These are phyloP conservation scores for Sorex fumeus DNA, from an alignment of 2,113 vertebrate species.

Conservation along the genomic window DNA sequence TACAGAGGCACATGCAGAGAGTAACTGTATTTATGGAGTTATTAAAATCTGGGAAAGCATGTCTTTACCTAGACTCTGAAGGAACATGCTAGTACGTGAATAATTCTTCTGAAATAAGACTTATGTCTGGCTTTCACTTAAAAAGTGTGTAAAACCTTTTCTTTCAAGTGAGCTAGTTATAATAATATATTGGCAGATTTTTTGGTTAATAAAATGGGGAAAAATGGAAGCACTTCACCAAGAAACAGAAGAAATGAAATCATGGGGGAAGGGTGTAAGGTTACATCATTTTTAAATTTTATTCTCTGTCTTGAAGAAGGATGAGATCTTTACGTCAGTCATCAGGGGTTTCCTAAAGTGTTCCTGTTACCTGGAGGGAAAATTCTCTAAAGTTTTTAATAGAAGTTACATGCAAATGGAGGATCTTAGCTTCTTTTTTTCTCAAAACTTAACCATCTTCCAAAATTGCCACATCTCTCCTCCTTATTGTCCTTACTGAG, in stretches of 20 bases:
- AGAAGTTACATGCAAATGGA: constrained; percentile 53
- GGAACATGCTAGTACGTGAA: constrained; percentile 25
- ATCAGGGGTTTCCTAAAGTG: constrained; percentile 62
- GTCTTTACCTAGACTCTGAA: constrained; percentile 43
- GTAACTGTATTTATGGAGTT: constrained; percentile 57
- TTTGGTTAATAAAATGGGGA: constrained; percentile 28
- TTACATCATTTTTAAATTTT: constrained; percentile 59
- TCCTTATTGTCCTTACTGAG: constrained; percentile 5
- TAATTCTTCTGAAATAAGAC: constrained; percentile 35
- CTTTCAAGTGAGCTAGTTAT: constrained; percentile 44
- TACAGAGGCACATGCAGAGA: constrained; percentile 48
- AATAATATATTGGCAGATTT: constrained; percentile 22
- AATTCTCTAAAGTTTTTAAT: constrained; percentile 57
- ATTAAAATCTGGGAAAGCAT: constrained; percentile 72
- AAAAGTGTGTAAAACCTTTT: constrained; percentile 55
- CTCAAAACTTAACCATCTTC: constrained; percentile 39
- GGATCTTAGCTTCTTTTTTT: constrained; percentile 38
- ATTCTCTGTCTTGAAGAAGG: constrained; percentile 61
- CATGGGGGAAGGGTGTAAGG: not conserved
- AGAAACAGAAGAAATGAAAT: constrained; percentile 10
- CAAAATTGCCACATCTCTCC: constrained; percentile 6
- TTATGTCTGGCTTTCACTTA: constrained; percentile 54
- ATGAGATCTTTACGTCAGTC: constrained; percentile 38
- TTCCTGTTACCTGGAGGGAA: constrained; percentile 53
- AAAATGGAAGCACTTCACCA: too few relatives aligned